Percentiles rank a stretch among this genome's conserved stretches.
These are phyloP conservation scores for Drosophila punjabiensis DNA, from an alignment of 1,140 invertebrate genomes.

Conservation along the genomic window DNA sequence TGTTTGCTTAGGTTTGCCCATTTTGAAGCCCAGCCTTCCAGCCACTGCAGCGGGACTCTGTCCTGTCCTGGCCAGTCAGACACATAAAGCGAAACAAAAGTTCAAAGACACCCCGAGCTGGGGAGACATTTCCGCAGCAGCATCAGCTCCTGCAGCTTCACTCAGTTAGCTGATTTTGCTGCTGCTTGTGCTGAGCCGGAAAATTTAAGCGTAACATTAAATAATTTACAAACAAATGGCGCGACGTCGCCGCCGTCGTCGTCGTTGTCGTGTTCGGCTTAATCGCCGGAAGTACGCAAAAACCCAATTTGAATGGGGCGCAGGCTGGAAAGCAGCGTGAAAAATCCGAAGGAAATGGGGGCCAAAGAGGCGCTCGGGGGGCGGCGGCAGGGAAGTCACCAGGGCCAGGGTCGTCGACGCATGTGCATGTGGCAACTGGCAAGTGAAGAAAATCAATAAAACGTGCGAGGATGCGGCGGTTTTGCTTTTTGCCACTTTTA, in stretches of 20 bases:
- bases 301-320: slow-evolving; percentile 44
- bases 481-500: slow-evolving; percentile 72
- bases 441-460: slow-evolving; percentile 79
- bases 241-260: slow-evolving; percentile 44
- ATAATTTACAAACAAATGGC: slow-evolving; percentile 83
- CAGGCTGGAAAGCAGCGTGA: slow-evolving; percentile 10
- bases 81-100: slow-evolving; percentile 70
- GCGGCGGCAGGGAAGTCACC: slow-evolving; percentile 26
- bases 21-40: slow-evolving; percentile 12
- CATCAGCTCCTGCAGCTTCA: slow-evolving; percentile 29
- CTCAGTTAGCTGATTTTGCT: slow-evolving; percentile 51
- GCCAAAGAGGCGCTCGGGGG: not conserved
- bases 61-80: slow-evolving; percentile 54
- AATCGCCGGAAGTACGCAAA: slow-evolving; percentile 78
- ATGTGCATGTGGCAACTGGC: slow-evolving; percentile 73
- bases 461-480: slow-evolving; percentile 72
- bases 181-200: slow-evolving; percentile 64
- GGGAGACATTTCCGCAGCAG: slow-evolving; percentile 40
- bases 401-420: slow-evolving; percentile 70
- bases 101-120: slow-evolving; percentile 63
- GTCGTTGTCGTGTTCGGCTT: slow-evolving; percentile 54
- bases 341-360: slow-evolving; percentile 1
- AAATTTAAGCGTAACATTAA: slow-evolving; percentile 84
- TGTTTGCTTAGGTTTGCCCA: not conserved
- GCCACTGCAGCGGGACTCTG: slow-evolving; percentile 2